Percentiles rank a stretch among this genome's conserved stretches.
Evolutionary conservation across 2,797 vertebrate species (phyloP).

Genomic region (Sardinella longiceps): DNA sequence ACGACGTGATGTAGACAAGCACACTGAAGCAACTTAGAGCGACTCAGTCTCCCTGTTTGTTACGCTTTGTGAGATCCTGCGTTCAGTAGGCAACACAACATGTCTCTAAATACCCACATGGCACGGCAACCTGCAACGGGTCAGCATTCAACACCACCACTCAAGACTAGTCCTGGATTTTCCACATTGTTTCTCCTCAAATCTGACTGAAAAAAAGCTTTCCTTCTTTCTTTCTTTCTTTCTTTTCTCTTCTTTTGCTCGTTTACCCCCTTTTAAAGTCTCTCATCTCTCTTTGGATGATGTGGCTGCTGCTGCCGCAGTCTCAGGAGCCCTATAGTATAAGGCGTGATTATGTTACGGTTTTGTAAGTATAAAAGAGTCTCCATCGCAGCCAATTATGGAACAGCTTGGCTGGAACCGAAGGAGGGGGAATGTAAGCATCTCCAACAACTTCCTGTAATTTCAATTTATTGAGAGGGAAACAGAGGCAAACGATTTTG

Average conservation of each 20-base stretch:
- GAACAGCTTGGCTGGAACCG: constrained; percentile 84
- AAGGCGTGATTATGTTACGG: constrained; percentile 76
- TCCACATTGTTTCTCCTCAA: neutral
- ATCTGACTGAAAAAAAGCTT: neutral
- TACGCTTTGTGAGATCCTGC: neutral
- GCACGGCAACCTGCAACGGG: neutral
- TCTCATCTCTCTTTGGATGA: neutral
- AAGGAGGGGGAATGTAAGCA: constrained; percentile 85
- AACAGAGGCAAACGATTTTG: constrained; percentile 98
- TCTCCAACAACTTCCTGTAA: constrained; percentile 99
- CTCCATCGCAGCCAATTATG: constrained; percentile 88
- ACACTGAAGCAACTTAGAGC: neutral
- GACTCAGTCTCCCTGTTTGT: neutral
- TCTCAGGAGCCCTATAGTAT: constrained; percentile 87
- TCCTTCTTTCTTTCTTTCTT: neutral
- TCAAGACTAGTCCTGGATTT: neutral
- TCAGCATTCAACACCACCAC: neutral
- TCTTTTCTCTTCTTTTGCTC: neutral
- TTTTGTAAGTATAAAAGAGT: constrained; percentile 76
- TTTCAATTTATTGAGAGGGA: constrained; percentile 99
- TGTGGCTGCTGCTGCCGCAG: constrained; percentile 54
- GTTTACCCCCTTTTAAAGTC: neutral
- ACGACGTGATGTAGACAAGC: neutral
- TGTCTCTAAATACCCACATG: neutral
- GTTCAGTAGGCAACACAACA: neutral